A percentile compares a stretch with the other conserved stretches of the same genome.
These are phyloP conservation scores for Epinephelus fuscoguttatus DNA, from an alignment of 2,113 vertebrate genomes.

Conservation along the genomic window DNA sequence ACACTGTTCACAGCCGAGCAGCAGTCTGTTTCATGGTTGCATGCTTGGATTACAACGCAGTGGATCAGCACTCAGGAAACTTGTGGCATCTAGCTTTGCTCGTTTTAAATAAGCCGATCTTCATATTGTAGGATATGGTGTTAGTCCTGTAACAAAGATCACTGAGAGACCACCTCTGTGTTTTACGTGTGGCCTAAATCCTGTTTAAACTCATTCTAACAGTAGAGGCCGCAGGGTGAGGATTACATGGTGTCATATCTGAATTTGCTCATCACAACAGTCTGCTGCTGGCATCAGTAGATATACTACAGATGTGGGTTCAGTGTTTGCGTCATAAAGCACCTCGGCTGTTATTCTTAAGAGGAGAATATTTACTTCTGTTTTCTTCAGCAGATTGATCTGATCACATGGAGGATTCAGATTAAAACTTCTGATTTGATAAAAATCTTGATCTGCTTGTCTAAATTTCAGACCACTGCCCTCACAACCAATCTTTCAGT, in stretches of 20 bases:
- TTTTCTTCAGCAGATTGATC: no score
- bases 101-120: neutral
- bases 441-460: no score
- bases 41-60: neutral
- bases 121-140: neutral
- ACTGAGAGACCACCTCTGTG: neutral
- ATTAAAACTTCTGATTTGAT: no score
- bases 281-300: neutral
- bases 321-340: no score
- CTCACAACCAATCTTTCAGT: no score
- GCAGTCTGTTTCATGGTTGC: neutral
- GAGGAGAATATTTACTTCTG: no score
- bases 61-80: neutral
- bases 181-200: no score
- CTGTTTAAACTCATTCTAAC: neutral
- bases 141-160: neutral
- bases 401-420: no score
- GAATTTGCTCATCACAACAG: neutral
- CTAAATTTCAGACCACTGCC: no score
- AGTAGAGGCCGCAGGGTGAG: neutral
- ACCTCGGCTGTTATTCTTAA: no score
- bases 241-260: conserved; percentile 6
- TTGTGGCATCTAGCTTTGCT: no score
- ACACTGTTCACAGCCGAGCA: conserved; percentile 3
- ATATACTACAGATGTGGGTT: no score